Evolutionary conservation across 2,113 vertebrate genomes (phyloP).

Genomic region (Anthoscopus minutus): DNA sequence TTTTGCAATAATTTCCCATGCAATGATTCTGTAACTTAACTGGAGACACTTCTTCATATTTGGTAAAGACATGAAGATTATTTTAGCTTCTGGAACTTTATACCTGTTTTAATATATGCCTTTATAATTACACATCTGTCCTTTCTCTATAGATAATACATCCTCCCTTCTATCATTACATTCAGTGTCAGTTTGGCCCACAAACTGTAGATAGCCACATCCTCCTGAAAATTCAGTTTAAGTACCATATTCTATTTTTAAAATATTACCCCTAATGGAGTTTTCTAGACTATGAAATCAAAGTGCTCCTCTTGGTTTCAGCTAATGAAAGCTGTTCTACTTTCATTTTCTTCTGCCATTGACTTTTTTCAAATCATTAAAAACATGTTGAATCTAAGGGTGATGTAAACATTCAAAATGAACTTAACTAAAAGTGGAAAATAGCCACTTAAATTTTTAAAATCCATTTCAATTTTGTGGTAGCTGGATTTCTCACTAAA

Average conservation of each 20-base stretch:
- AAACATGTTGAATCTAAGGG: background rate
- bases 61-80: background rate
- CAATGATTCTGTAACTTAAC: background rate
- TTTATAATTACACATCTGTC: background rate
- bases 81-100: background rate
- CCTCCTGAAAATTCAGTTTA: background rate
- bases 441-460: background rate
- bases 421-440: background rate
- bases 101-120: background rate
- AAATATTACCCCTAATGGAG: background rate
- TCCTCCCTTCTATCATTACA: background rate
- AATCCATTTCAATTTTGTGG: background rate
- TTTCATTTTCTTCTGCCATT: fast-evolving
- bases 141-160: background rate
- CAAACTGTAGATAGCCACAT: background rate
- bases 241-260: background rate
- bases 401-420: background rate
- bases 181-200: background rate
- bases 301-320: background rate
- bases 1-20: background rate
- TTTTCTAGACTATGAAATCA: background rate
- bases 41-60: background rate
- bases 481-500: background rate
- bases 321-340: background rate
- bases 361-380: background rate